Evolutionary conservation across 2,888 invertebrate species (phyloP).

Genomic region (Marasmarcha lunaedactyla): DNA sequence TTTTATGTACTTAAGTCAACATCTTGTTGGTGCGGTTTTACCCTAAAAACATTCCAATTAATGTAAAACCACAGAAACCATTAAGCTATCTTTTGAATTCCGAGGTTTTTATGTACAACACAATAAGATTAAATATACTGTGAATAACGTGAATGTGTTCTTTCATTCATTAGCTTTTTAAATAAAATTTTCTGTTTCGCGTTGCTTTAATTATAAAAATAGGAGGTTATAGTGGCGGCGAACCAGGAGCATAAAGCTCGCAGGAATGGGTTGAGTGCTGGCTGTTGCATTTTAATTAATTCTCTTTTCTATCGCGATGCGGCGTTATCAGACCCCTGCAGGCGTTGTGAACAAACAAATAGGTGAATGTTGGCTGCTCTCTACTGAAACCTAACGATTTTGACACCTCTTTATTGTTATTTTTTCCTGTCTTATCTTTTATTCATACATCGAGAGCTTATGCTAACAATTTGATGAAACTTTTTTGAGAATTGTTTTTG

Average conservation of each 20-base stretch:
- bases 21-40: no score
- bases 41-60: no score
- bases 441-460: no score
- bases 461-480: no score
- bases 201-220: slow-evolving; percentile 32
- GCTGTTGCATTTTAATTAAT: slow-evolving; percentile 67
- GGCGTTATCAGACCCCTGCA: slow-evolving; percentile 56
- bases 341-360: slow-evolving; percentile 60
- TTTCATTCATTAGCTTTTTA: slow-evolving; percentile 14
- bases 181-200: slow-evolving; percentile 21
- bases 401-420: slow-evolving; percentile 43
- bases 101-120: no score
- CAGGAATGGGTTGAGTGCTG: slow-evolving; percentile 54
- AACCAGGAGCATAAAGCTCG: slow-evolving; percentile 39
- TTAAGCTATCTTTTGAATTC: no score
- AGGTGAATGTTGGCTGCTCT: slow-evolving; percentile 29
- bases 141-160: slow-evolving; percentile 3
- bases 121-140: no score
- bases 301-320: slow-evolving; percentile 65
- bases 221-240: slow-evolving; percentile 25
- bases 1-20: no score
- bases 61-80: no score
- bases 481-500: no score
- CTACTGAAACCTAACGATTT: slow-evolving; percentile 38
- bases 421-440: slow-evolving; percentile 21